These are phyloP conservation scores for Salminus brasiliensis DNA, from an alignment of 2,113 vertebrate genomes.

Conservation along the genomic window DNA sequence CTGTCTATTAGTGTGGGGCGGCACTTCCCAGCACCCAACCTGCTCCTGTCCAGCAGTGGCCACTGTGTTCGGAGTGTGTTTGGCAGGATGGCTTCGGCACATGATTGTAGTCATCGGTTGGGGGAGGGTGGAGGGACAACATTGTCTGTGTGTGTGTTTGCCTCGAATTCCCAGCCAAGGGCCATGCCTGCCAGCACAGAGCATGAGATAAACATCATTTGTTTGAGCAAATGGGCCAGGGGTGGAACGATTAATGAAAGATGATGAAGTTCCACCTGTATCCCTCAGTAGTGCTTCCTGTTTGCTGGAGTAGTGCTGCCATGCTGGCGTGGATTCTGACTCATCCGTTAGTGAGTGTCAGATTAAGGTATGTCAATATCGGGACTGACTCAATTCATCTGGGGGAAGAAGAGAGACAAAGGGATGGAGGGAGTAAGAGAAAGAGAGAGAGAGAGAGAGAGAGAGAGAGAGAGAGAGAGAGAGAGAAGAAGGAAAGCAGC, in stretches of 20 bases:
- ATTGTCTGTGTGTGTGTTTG: constrained; percentile 34
- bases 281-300: constrained; percentile 60
- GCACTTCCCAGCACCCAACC: not conserved
- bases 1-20: constrained; percentile 41
- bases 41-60: not conserved
- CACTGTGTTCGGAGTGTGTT: not conserved
- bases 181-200: constrained; percentile 58
- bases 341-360: constrained; percentile 77
- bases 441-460: constrained; percentile 3
- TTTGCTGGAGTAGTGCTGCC: constrained; percentile 68
- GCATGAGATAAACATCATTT: constrained; percentile 72
- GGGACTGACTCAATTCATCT: constrained; percentile 80
- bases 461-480: constrained; percentile 13
- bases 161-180: not conserved
- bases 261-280: constrained; percentile 78
- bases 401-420: constrained; percentile 8
- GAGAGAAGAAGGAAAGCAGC: constrained; percentile 12
- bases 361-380: constrained; percentile 82
- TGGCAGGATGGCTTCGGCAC: not conserved
- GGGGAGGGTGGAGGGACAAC: not conserved
- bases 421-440: not conserved
- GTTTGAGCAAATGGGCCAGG: constrained; percentile 67
- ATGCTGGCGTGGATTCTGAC: constrained; percentile 68
- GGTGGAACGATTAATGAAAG: constrained; percentile 75
- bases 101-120: not conserved